Conservation (phyloP, 2,888 invertebrate genomes). For the Mamestra brassicae region DNA sequence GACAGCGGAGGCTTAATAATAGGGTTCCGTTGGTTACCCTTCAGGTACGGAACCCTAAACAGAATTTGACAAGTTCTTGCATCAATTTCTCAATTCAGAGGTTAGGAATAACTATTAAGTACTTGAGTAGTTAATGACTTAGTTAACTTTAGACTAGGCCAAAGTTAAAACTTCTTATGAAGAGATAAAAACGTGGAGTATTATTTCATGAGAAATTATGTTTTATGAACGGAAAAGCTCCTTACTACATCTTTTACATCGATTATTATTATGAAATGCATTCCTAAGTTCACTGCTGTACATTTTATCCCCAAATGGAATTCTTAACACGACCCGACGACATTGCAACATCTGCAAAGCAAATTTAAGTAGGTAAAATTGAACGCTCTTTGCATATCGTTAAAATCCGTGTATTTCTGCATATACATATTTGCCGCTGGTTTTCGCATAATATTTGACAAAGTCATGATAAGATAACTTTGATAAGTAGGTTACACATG, state of each 20-base stretch:
- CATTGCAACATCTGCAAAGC: slow-evolving; percentile 52
- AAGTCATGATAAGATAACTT: slow-evolving; percentile 55
- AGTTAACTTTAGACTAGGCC: too few relatives aligned
- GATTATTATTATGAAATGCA: slow-evolving; percentile 10
- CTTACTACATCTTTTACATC: not conserved
- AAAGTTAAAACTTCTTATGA: too few relatives aligned
- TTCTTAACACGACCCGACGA: slow-evolving; percentile 25
- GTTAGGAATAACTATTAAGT: not conserved
- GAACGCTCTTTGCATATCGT: slow-evolving; percentile 25
- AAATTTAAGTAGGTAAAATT: slow-evolving; percentile 48
- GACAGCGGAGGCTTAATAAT: too few relatives aligned
- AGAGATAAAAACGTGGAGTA: not conserved
- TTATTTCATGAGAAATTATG: not conserved
- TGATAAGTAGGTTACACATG: slow-evolving; percentile 55
- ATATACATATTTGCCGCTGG: slow-evolving; percentile 44
- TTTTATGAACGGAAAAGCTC: not conserved
- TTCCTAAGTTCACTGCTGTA: slow-evolving; percentile 10
- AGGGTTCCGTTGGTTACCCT: too few relatives aligned
- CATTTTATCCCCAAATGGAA: slow-evolving; percentile 31
- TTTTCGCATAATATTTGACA: slow-evolving; percentile 61
- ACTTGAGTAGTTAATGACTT: too few relatives aligned
- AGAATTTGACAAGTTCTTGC: not conserved
- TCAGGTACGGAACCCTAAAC: too few relatives aligned
- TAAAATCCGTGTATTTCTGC: slow-evolving; percentile 46
- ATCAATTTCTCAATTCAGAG: not conserved